phyloP scores from a whole-genome alignment of 2,797 vertebrate species.

The Sebastes matsubarae region DNA sequence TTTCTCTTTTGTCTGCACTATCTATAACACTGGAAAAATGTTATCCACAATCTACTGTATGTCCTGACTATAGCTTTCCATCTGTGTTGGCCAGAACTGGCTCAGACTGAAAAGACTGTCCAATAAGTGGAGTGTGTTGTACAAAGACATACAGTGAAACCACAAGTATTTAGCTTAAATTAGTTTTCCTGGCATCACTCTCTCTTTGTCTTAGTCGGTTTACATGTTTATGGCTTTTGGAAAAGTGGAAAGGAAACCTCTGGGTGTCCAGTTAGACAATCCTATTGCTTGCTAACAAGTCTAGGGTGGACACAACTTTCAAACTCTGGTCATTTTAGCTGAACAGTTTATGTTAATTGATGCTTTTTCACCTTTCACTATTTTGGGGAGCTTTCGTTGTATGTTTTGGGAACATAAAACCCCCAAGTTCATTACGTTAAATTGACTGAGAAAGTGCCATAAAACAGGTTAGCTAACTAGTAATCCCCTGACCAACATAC shows the following conservation, averaged over 20 bases:
- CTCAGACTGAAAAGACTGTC: neutral
- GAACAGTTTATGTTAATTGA: neutral
- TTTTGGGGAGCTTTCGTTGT: neutral
- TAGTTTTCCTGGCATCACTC: slow-evolving; percentile 27
- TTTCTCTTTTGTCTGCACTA: neutral
- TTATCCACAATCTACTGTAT: neutral
- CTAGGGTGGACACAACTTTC: too few relatives aligned
- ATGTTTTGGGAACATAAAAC: neutral
- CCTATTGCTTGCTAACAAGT: neutral
- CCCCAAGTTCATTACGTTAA: neutral
- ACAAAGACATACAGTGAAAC: neutral
- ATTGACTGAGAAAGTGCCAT: neutral
- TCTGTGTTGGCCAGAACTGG: neutral
- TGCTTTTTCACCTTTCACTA: neutral
- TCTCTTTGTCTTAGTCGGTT: neutral
- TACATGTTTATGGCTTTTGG: slow-evolving; percentile 1
- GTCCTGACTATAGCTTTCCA: slow-evolving; percentile 1
- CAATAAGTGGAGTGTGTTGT: neutral
- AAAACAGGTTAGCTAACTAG: neutral
- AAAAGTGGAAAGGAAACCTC: neutral
- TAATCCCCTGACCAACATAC: too few relatives aligned
- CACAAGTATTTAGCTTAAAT: slow-evolving; percentile 5
- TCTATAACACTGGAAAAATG: neutral
- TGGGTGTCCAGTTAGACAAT: neutral
- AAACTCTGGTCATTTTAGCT: too few relatives aligned